phyloP scores from a whole-genome alignment of 1,140 invertebrate species.

The Pachyrhynchus sulphureomaculatus region DNA sequence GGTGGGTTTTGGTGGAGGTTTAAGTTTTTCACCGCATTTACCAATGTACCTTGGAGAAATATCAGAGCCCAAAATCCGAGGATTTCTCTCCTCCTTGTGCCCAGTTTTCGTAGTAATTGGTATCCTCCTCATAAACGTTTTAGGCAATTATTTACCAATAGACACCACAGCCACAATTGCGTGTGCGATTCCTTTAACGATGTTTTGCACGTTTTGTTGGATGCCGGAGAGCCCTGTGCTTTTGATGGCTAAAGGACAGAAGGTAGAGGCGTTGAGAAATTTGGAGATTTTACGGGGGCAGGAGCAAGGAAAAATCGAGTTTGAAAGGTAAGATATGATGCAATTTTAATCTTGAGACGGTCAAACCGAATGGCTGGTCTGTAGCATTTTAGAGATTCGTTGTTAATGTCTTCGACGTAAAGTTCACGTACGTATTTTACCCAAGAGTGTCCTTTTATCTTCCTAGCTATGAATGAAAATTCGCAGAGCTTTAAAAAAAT shows the following conservation, averaged over 20 bases:
- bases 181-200: constrained; percentile 59
- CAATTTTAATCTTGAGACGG: too few relatives aligned
- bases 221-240: constrained; percentile 56
- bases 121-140: constrained; percentile 65
- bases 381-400: too few relatives aligned
- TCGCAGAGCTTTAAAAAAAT: too few relatives aligned
- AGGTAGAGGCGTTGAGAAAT: constrained; percentile 28
- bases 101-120: constrained; percentile 55
- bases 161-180: constrained; percentile 59
- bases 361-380: too few relatives aligned
- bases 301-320: constrained; percentile 71
- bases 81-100: constrained; percentile 47
- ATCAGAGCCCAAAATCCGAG: constrained; percentile 65
- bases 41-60: constrained; percentile 68
- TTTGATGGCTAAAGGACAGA: constrained; percentile 31
- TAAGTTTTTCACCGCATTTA: constrained; percentile 62
- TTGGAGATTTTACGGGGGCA: constrained; percentile 50
- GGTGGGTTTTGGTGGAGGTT: constrained; percentile 67
- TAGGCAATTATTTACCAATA: constrained; percentile 63
- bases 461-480: too few relatives aligned
- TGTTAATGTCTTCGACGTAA: too few relatives aligned
- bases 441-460: too few relatives aligned
- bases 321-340: constrained; percentile 51
- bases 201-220: constrained; percentile 56
- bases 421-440: too few relatives aligned